Percentiles rank a stretch among this genome's conserved stretches.
Evolutionary conservation across 2,113 vertebrate genomes (phyloP).

Genomic region (Sphaerodactylus townsendi): DNA sequence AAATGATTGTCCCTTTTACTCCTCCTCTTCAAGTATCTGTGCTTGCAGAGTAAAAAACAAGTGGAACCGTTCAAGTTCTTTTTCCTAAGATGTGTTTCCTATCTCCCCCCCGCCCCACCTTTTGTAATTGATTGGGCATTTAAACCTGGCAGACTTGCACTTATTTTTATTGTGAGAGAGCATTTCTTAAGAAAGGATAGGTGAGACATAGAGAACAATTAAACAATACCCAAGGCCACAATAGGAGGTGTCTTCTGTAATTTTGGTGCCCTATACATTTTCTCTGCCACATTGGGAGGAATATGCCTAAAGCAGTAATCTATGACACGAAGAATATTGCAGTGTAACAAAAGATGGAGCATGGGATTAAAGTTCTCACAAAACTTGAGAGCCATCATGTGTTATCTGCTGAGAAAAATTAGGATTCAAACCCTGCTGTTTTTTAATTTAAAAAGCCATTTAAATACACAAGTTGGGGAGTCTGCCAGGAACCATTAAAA

Average conservation of each 20-base stretch:
- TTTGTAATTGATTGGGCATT: constrained; percentile 48
- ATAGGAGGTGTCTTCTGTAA: constrained; percentile 30
- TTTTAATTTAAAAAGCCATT: constrained; percentile 76
- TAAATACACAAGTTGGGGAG: constrained; percentile 70
- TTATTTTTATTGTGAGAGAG: constrained; percentile 50
- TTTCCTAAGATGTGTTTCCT: constrained; percentile 40
- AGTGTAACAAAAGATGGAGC: not conserved
- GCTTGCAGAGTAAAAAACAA: constrained; percentile 65
- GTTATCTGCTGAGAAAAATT: constrained; percentile 70
- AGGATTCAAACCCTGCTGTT: constrained; percentile 73
- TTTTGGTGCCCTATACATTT: not conserved
- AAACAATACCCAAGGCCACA: not conserved
- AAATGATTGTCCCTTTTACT: constrained; percentile 40
- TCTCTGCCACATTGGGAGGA: constrained; percentile 3
- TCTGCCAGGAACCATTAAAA: constrained; percentile 69
- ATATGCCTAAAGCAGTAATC: not conserved
- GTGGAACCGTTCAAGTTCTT: constrained; percentile 63
- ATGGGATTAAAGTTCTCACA: constrained; percentile 59
- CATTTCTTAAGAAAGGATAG: constrained; percentile 45
- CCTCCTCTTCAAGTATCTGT: constrained; percentile 27
- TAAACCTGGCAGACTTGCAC: constrained; percentile 56
- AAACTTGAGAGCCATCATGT: constrained; percentile 63
- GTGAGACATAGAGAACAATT: constrained; percentile 17
- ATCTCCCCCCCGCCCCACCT: not conserved
- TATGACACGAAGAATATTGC: not conserved